Percentiles rank a stretch among this genome's conserved stretches.
These are phyloP conservation scores for Spisula subtruncata DNA, from an alignment of 2,888 invertebrate species.

Conservation along the genomic window DNA sequence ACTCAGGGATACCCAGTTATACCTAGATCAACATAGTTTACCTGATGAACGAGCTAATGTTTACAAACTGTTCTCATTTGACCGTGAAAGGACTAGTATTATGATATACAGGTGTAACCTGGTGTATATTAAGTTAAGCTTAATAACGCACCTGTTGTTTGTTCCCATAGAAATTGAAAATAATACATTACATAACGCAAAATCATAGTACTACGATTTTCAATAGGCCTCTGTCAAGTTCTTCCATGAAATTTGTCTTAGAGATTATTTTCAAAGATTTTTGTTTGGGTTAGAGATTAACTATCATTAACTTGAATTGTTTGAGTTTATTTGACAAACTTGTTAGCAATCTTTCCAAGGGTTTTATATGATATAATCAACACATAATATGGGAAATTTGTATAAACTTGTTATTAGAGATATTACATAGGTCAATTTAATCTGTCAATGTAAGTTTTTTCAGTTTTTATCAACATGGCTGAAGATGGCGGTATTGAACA, in stretches of 20 bases:
- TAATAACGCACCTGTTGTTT: too few relatives aligned
- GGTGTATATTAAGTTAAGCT: too few relatives aligned
- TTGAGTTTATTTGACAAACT: not conserved
- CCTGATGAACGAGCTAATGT: too few relatives aligned
- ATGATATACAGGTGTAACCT: too few relatives aligned
- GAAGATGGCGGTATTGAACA: too few relatives aligned
- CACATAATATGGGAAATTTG: not conserved
- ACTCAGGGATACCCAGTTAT: too few relatives aligned
- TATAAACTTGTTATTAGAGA: not conserved
- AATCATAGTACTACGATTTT: not conserved
- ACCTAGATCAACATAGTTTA: too few relatives aligned
- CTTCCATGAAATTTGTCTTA: slow-evolving; percentile 27
- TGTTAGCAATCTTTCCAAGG: not conserved
- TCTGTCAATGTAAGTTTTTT: too few relatives aligned
- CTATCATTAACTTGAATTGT: slow-evolving; percentile 12
- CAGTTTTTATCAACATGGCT: too few relatives aligned
- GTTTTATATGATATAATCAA: slow-evolving; percentile 3
- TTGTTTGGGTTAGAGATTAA: slow-evolving; percentile 36
- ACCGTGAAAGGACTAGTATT: too few relatives aligned
- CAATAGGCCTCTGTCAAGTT: not conserved
- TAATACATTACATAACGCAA: not conserved
- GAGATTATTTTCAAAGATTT: slow-evolving; percentile 1
- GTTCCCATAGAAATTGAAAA: not conserved
- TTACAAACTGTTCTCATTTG: too few relatives aligned
- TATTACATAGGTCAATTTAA: too few relatives aligned